Percentiles rank a stretch among this genome's conserved stretches.
These are phyloP conservation scores for Stenurella melanura DNA, from an alignment of 2,888 invertebrate genomes.

Conservation along the genomic window DNA sequence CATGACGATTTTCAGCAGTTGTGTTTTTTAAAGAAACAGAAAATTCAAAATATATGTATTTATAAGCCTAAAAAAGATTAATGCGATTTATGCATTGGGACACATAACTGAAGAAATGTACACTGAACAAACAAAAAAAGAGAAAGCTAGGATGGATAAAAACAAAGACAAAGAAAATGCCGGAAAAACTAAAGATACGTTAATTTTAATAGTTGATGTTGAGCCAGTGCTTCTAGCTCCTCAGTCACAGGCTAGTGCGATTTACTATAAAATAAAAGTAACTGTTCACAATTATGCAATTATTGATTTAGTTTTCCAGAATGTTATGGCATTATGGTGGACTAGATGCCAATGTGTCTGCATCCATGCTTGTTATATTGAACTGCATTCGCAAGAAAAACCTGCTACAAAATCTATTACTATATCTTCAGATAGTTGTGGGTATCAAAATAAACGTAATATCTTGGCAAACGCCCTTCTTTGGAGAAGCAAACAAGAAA, in stretches of 20 bases:
- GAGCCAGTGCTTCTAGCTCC: slow-evolving; percentile 3
- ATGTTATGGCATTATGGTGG: background rate
- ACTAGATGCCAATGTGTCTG: background rate
- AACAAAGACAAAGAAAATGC: no score
- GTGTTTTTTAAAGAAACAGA: slow-evolving; percentile 14
- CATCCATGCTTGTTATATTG: background rate
- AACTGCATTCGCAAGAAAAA: no score
- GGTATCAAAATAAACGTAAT: no score
- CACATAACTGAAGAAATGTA: slow-evolving; percentile 22
- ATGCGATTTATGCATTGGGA: slow-evolving; percentile 15
- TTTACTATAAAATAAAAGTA: background rate
- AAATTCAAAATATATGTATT: slow-evolving; percentile 19
- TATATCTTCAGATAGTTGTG: no score
- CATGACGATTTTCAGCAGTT: slow-evolving; percentile 17
- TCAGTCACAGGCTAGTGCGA: background rate
- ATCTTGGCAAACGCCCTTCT: no score
- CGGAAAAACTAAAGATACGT: slow-evolving; percentile 19
- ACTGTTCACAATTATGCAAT: background rate
- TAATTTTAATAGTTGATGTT: slow-evolving; percentile 20
- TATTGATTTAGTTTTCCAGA: background rate
- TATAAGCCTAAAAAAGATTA: slow-evolving; percentile 19
- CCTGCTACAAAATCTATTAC: no score
- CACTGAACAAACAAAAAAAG: slow-evolving; percentile 14
- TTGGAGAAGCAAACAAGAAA: no score
- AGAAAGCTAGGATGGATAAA: slow-evolving; percentile 10